These are phyloP conservation scores for Coracopsis vasa DNA, from an alignment of 2,113 vertebrate genomes.

Conservation along the genomic window DNA sequence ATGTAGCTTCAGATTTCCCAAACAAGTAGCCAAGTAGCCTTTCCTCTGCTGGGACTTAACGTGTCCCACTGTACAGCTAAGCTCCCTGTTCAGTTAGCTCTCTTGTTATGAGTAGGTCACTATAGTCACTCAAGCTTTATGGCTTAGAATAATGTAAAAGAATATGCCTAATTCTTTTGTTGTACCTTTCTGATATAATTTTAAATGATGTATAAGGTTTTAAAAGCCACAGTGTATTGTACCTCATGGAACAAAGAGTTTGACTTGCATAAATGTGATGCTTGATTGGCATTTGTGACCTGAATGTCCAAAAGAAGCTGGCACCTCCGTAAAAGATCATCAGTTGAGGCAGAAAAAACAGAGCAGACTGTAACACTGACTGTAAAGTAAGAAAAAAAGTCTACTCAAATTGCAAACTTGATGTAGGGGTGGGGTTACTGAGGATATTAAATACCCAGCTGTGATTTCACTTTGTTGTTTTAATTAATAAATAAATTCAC, in stretches of 20 bases:
- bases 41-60: background rate
- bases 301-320: background rate
- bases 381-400: background rate
- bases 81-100: background rate
- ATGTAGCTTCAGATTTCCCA: background rate
- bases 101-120: background rate
- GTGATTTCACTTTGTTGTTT: background rate
- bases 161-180: background rate
- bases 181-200: background rate
- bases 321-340: background rate
- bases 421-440: background rate
- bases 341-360: background rate
- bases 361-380: background rate
- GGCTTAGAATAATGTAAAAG: background rate
- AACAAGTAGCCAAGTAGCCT: background rate
- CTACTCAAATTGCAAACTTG: background rate
- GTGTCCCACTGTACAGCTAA: rapidly evolving
- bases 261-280: background rate
- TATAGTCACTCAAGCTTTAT: background rate
- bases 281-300: background rate
- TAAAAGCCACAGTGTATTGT: background rate
- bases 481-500: background rate
- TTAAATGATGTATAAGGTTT: background rate
- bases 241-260: background rate
- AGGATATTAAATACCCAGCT: background rate